phyloP scores from a whole-genome alignment of 2,797 vertebrate species.

The Tolypeutes matacus region DNA sequence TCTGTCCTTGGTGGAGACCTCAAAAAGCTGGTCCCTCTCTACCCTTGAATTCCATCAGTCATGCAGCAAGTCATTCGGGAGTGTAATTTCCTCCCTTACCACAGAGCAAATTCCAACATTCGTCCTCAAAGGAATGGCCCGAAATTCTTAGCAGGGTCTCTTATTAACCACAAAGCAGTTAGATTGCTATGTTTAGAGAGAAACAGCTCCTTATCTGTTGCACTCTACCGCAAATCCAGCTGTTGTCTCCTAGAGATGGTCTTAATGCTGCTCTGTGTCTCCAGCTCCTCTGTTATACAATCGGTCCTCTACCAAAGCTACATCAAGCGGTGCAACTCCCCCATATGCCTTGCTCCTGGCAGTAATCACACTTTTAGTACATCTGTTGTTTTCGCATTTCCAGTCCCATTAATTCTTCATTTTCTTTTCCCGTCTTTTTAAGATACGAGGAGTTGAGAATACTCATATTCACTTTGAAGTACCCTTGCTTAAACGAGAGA shows the following conservation, averaged over 20 bases:
- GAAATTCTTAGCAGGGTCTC: conserved; percentile 53
- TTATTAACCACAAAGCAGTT: neutral
- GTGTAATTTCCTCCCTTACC: neutral
- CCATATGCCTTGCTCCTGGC: conserved; percentile 36
- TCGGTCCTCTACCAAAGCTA: conserved; percentile 47
- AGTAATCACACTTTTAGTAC: conserved; percentile 42
- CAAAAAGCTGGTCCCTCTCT: neutral
- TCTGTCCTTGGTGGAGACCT: neutral
- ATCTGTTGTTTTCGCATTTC: conserved; percentile 77
- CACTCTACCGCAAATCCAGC: conserved; percentile 43
- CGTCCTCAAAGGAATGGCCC: conserved; percentile 41
- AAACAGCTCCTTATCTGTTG: conserved; percentile 68
- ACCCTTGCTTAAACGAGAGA: conserved; percentile 62
- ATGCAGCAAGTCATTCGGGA: neutral
- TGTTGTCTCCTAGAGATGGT: conserved; percentile 75
- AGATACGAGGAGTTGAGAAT: conserved; percentile 58
- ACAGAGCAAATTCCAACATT: neutral
- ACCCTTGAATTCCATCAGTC: neutral
- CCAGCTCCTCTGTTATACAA: rapidly evolving
- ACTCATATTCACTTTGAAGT: conserved; percentile 71
- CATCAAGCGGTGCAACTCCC: conserved; percentile 36
- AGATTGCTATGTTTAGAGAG: conserved; percentile 77
- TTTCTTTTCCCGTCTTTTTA: neutral
- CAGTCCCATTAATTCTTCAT: conserved; percentile 71
- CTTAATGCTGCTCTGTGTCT: neutral